Base-by-base conservation (phyloP, 2,888 invertebrate genomes). In the Pilophorus perplexus region DNA sequence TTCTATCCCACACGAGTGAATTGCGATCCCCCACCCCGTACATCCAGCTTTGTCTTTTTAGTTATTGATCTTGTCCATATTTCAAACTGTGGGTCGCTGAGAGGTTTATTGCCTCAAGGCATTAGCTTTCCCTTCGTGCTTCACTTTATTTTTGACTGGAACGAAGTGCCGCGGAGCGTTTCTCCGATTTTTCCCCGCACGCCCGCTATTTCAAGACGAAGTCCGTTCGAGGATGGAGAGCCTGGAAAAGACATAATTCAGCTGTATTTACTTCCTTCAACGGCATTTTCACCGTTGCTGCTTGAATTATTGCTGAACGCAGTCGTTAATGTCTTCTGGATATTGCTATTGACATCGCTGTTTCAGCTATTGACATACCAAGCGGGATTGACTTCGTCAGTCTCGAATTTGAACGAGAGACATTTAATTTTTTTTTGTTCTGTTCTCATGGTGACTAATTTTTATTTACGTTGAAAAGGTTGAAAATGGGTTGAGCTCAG, bases 41-140 rank as follows among this genome's bases (percentile, higher is more conserved):
- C 14, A 42, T 42, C 42, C 6, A 14, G 14, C 42, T 42, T 42
- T 42, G 42, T 42, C 42, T 42, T 42, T 33, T 14, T 10, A 42
- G 42, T 42, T 42, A 42, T 42, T 42, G 42, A 42, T 42, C 42
- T 42, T n/a, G 42, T 42, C 42, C 42, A 42, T 42, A 42, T 10
- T 42, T 42, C 42, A 42, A 42, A 14, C 5, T n/a, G 42, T 5
- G 16, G 42, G 42, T 42, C 14, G 42, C 42, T 14, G 42, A 42
- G 42, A 14, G 42, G 42, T 42, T 42, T 42, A 42, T 42, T 42
- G 42, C 42, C 14, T 10, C 42, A 14, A 14, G n/a, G 42, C 42
- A 42, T 42, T 42, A 42, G 16, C 10, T 42, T 14, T 14, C 16
- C 14, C 16, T 42, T 14, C 42, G 10, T n/a, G n/a, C 42, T 42